These are phyloP conservation scores for Danio tinwini DNA, from an alignment of 2,797 vertebrate species.

Conservation along the genomic window DNA sequence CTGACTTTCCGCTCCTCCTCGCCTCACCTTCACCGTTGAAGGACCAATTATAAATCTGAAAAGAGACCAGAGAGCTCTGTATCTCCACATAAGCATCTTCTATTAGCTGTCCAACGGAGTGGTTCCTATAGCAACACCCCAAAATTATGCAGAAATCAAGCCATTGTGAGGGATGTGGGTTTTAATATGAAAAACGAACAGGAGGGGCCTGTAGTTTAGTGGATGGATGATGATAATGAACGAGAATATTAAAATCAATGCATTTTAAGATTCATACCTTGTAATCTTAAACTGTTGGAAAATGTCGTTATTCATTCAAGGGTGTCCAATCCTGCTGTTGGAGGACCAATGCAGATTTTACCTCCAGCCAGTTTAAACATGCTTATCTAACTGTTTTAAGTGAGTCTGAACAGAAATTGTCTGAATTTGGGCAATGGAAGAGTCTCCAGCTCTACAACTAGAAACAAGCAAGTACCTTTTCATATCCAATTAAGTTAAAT, in stretches of 20 bases:
- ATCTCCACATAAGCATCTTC: slow-evolving; percentile 47
- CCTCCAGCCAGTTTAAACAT: no score
- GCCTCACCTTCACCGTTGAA: slow-evolving; percentile 59
- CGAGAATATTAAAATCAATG: not conserved
- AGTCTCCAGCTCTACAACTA: no score
- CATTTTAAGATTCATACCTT: not conserved
- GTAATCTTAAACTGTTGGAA: not conserved
- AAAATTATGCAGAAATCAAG: slow-evolving; percentile 21
- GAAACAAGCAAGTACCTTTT: no score
- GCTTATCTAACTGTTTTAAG: no score
- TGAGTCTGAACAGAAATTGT: no score
- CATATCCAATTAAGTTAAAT: no score
- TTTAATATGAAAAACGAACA: not conserved
- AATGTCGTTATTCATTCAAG: no score
- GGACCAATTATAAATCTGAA: slow-evolving; percentile 73
- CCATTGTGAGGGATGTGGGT: not conserved
- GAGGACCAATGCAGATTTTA: no score
- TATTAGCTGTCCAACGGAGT: not conserved
- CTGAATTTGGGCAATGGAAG: no score
- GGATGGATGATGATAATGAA: not conserved
- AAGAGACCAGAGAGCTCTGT: slow-evolving; percentile 62
- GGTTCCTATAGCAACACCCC: slow-evolving; percentile 49
- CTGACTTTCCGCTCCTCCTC: slow-evolving; percentile 50
- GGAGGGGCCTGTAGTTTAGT: not conserved
- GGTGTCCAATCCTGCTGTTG: no score